phyloP scores from a whole-genome alignment of 2,113 vertebrate genomes.

The Thinocorus orbignyianus region DNA sequence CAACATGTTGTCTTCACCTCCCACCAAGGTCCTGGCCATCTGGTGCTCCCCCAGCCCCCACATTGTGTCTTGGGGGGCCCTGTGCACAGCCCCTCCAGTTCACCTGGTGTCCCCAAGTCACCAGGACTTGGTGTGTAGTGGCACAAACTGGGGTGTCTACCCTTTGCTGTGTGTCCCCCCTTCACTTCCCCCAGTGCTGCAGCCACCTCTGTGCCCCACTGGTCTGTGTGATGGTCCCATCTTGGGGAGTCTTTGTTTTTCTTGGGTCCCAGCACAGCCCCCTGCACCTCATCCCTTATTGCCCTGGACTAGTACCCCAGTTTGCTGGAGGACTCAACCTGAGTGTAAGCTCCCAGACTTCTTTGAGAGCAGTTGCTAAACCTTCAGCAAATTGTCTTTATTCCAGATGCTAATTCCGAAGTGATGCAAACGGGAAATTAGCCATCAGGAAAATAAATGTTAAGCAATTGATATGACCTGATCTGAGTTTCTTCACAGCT shows the following conservation, averaged over 20 bases:
- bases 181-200: not conserved
- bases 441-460: not conserved
- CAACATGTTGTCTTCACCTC: rapidly evolving
- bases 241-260: rapidly evolving
- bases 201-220: not conserved
- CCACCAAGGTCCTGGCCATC: rapidly evolving
- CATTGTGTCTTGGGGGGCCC: not conserved
- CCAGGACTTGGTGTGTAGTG: not conserved
- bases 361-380: not conserved
- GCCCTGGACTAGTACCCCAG: rapidly evolving
- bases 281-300: rapidly evolving
- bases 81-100: not conserved
- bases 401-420: not conserved
- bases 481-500: not conserved
- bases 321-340: not conserved
- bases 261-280: not conserved
- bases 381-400: not conserved
- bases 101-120: not conserved
- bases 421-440: not conserved
- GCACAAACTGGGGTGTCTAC: not conserved
- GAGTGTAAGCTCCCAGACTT: not conserved
- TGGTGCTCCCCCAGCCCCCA: too few relatives aligned
- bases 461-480: not conserved
- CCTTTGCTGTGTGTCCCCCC: not conserved
- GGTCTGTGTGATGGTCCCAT: rapidly evolving